These are phyloP conservation scores for Celastrina argiolus DNA, from an alignment of 2,888 invertebrate species.

Conservation along the genomic window DNA sequence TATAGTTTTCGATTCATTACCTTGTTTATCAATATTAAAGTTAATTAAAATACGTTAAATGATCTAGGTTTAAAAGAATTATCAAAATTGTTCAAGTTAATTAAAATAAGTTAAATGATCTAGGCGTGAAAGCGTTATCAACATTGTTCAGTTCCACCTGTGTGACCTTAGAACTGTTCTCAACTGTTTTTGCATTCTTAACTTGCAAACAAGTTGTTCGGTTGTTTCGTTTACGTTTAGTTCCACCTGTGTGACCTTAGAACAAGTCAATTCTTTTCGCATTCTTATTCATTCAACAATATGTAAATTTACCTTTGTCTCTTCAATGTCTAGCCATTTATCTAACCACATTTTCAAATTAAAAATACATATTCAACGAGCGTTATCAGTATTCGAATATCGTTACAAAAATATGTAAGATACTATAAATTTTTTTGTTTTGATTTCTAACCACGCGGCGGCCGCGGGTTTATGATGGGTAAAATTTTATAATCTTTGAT, in stretches of 20 bases:
- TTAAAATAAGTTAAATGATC: neutral
- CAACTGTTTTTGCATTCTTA: neutral
- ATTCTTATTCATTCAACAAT: neutral
- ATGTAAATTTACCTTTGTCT: conserved; percentile 1
- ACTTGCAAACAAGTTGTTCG: neutral
- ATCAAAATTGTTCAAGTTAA: neutral
- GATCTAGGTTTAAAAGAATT: neutral
- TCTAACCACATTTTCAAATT: too few relatives aligned
- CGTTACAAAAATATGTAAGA: too few relatives aligned
- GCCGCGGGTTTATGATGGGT: too few relatives aligned
- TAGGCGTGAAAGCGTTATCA: neutral
- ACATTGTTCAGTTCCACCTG: neutral
- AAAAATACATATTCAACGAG: too few relatives aligned
- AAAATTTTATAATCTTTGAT: too few relatives aligned
- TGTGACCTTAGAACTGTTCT: neutral
- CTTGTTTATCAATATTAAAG: too few relatives aligned
- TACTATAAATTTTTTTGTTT: too few relatives aligned
- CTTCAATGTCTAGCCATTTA: neutral
- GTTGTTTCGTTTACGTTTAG: too few relatives aligned
- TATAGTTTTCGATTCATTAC: too few relatives aligned
- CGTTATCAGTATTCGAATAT: too few relatives aligned
- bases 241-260: neutral
- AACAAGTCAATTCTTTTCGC: neutral
- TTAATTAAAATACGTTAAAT: too few relatives aligned
- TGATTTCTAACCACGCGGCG: too few relatives aligned